Conservation (phyloP, 2,113 vertebrate species). For the Furnarius figulus region DNA sequence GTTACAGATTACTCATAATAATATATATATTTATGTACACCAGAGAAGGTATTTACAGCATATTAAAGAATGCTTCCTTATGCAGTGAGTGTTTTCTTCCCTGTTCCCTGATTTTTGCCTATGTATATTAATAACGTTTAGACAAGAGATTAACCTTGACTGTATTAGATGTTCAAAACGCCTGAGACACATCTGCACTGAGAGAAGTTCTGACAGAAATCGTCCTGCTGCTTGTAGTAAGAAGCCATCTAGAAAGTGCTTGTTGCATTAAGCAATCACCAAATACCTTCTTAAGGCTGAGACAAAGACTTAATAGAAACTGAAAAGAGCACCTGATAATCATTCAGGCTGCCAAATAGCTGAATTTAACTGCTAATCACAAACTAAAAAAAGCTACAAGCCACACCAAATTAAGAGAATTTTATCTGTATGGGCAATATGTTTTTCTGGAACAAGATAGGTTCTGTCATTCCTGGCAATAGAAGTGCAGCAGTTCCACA, state of each 20-base stretch:
- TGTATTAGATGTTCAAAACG: not conserved
- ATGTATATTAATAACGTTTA: not conserved
- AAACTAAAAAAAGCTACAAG: not conserved
- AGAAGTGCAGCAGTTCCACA: not conserved
- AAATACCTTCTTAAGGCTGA: slow-evolving; percentile 18
- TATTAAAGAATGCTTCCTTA: not conserved
- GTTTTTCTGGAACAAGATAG: not conserved
- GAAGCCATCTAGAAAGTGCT: slow-evolving; percentile 31
- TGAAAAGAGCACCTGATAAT: not conserved
- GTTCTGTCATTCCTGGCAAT: not conserved
- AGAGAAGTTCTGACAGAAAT: slow-evolving; percentile 25
- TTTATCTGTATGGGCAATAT: not conserved
- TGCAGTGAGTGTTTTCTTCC: not conserved
- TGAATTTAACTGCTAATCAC: not conserved
- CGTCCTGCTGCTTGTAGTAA: not conserved
- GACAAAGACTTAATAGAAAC: not conserved
- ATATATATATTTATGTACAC: not conserved
- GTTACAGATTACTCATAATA: not conserved
- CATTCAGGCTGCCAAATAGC: not conserved
- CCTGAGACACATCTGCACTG: not conserved
- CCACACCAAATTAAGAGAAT: not conserved
- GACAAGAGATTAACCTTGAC: not conserved
- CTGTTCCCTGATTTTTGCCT: not conserved
- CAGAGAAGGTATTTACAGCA: not conserved
- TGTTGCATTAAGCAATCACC: not conserved